Conservation (phyloP, 2,113 vertebrate species). For the Sinocyclocheilus anophthalmus region DNA sequence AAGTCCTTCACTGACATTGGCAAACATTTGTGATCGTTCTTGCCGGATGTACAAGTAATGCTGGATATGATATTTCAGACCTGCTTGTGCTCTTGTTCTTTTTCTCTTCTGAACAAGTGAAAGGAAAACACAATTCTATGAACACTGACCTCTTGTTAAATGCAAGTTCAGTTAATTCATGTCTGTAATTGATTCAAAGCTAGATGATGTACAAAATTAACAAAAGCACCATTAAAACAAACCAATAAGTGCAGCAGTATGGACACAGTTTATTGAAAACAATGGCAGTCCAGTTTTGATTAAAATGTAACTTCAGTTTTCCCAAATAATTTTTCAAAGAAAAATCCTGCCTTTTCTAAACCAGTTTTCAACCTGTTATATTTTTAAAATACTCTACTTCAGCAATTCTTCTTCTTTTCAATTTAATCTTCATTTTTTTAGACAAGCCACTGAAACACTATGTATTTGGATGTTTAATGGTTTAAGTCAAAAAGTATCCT, state of each 20-base stretch:
- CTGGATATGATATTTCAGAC: neutral
- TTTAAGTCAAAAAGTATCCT: neutral
- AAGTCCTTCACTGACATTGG: neutral
- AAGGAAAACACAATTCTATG: constrained; percentile 50
- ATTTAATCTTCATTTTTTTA: neutral
- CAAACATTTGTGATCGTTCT: neutral
- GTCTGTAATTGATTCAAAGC: constrained; percentile 73
- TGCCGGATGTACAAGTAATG: neutral
- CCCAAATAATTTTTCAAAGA: neutral
- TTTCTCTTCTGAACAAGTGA: constrained; percentile 49
- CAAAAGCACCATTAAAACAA: constrained; percentile 40
- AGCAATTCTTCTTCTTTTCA: neutral
- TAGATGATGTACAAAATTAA: constrained; percentile 65
- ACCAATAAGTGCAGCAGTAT: constrained; percentile 52
- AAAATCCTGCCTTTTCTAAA: neutral
- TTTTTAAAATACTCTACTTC: neutral
- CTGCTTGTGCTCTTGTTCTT: constrained; percentile 42
- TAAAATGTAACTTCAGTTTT: neutral
- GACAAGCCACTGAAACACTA: neutral
- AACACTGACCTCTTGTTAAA: constrained; percentile 69
- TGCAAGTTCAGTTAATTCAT: constrained; percentile 69
- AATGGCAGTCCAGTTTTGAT: neutral
- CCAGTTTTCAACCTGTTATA: neutral
- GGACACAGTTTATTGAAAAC: constrained; percentile 16
- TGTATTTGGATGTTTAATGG: neutral